phyloP scores from a whole-genome alignment of 2,113 vertebrate species.

The Otolemur garnettii region DNA sequence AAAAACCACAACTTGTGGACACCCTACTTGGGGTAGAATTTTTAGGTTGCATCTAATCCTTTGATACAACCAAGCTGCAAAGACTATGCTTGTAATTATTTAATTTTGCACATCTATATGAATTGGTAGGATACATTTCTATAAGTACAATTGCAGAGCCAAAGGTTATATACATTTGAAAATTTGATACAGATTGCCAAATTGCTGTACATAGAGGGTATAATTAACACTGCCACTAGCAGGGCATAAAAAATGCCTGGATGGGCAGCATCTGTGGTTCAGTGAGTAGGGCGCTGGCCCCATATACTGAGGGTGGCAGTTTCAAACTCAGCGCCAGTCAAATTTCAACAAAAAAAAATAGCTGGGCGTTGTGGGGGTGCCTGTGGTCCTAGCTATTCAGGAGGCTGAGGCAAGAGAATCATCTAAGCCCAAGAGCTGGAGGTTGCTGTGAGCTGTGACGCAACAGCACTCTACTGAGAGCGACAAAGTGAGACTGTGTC shows the following conservation, averaged over 20 bases:
- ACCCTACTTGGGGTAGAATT: background rate
- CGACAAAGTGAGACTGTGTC: no score
- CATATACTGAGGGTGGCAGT: no score
- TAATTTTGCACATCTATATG: background rate
- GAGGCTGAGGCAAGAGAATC: no score
- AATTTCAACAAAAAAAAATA: no score
- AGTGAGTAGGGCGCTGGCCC: no score
- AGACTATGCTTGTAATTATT: background rate
- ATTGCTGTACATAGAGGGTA: background rate
- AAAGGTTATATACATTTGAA: slow-evolving; percentile 7
- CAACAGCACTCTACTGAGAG: no score
- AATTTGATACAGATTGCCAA: background rate
- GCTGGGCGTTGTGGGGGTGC: no score
- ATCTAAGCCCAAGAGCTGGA: no score
- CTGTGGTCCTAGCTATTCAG: no score
- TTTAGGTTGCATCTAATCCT: background rate
- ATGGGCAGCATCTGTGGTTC: no score
- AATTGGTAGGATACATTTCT: background rate
- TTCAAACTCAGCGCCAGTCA: no score
- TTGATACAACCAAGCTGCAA: background rate
- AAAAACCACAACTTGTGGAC: background rate
- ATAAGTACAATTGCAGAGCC: background rate
- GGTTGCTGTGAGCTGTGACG: no score
- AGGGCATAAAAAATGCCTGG: background rate
- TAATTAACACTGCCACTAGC: background rate